Conservation (phyloP, 2,113 vertebrate species). For the Bagarius yarrelli region DNA sequence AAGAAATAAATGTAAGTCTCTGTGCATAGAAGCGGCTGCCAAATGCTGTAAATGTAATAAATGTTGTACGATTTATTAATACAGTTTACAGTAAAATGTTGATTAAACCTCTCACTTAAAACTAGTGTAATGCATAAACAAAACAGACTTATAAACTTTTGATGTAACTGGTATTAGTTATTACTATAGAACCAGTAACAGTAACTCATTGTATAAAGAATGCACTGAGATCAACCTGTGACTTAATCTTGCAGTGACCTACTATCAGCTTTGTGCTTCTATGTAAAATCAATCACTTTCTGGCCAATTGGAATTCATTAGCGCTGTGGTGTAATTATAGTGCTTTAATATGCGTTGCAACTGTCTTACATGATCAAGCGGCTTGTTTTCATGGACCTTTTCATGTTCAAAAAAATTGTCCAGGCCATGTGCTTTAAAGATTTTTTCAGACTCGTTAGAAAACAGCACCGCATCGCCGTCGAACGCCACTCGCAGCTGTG, state of each 20-base stretch:
- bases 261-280: neutral
- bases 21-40: too few species aligned
- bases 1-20: too few species aligned
- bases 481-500: slow-evolving; percentile 89
- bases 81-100: neutral
- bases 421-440: slow-evolving; percentile 88
- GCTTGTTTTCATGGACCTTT: slow-evolving; percentile 88
- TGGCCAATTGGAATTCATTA: neutral
- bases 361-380: slow-evolving; percentile 84
- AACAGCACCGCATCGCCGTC: slow-evolving; percentile 94
- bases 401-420: slow-evolving; percentile 94
- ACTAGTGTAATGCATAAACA: neutral
- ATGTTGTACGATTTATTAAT: neutral
- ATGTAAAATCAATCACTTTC: neutral
- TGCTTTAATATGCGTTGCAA: neutral
- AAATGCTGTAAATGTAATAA: too few species aligned
- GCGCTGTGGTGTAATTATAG: neutral
- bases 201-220: neutral
- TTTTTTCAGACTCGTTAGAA: slow-evolving; percentile 91
- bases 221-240: neutral
- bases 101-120: neutral
- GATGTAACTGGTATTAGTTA: neutral
- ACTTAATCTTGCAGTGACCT: neutral
- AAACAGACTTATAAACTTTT: neutral
- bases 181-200: neutral